Conservation (phyloP, 1,140 invertebrate genomes). For the Meloidogyne hapla region DNA sequence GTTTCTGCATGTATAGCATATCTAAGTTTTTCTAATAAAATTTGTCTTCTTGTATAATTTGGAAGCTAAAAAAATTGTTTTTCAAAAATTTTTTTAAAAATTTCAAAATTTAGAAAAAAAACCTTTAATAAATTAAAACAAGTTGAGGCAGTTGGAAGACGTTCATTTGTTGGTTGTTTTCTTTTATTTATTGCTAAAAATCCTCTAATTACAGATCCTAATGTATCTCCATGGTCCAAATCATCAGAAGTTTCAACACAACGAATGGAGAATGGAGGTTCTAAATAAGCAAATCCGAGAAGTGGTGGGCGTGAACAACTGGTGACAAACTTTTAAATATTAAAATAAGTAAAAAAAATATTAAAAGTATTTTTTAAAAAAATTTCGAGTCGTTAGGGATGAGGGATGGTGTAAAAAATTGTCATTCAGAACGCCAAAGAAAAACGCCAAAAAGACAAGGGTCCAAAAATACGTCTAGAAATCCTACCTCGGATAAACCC, state of each 20-base stretch:
- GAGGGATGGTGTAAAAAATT: no score
- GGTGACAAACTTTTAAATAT: constrained; percentile 82
- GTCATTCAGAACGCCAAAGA: no score
- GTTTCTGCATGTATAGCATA: constrained; percentile 97
- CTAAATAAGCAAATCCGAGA: constrained; percentile 91
- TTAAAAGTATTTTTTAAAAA: no score
- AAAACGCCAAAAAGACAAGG: no score
- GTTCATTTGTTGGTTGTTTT: constrained; percentile 81
- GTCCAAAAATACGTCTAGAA: no score
- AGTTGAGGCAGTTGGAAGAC: constrained; percentile 94
- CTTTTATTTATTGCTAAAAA: constrained; percentile 83
- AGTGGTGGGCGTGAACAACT: constrained; percentile 96
- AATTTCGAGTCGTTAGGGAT: no score
- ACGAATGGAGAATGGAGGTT: constrained; percentile 96
- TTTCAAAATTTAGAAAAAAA: constrained; percentile 64
- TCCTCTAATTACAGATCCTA: constrained; percentile 91
- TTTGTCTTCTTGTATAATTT: constrained; percentile 94
- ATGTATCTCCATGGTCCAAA: constrained; percentile 92
- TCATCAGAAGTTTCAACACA: constrained; percentile 98
- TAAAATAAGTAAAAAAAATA: background rate
- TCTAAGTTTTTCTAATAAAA: constrained; percentile 87
- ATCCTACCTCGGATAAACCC: no score
- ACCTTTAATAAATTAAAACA: constrained; percentile 91
- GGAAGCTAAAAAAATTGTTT: constrained; percentile 72
- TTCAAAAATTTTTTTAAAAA: background rate